Percentiles rank a stretch among this genome's conserved stretches.
phyloP scores from a whole-genome alignment of 2,797 vertebrate genomes.

The Notolabrus celidotus region DNA sequence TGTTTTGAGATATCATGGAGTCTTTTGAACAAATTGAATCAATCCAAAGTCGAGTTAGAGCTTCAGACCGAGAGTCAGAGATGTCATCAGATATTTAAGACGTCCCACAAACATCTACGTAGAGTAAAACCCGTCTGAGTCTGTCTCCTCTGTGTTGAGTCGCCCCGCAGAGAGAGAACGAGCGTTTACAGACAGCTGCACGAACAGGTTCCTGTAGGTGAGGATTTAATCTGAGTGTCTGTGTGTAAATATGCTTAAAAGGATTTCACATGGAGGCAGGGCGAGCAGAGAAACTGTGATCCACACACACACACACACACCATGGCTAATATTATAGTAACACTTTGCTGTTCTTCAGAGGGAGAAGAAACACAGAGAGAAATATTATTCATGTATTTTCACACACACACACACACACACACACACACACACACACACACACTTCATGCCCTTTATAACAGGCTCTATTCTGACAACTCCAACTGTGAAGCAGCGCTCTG shows the following conservation, averaged over 20 bases:
- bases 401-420: conserved; percentile 1
- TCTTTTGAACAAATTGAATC: too few species aligned
- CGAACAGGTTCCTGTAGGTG: conserved; percentile 46
- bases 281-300: conserved; percentile 5
- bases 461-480: conserved; percentile 23
- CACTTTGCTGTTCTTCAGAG: conserved; percentile 16
- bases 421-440: conserved; percentile 13
- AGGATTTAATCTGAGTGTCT: conserved; percentile 41
- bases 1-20: too few species aligned
- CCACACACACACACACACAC: neutral
- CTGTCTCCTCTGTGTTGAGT: neutral
- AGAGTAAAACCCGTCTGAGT: neutral
- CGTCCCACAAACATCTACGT: too few species aligned
- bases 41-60: too few species aligned
- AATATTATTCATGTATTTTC: conserved; percentile 42
- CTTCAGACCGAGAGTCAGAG: too few species aligned
- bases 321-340: conserved; percentile 19
- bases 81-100: too few species aligned
- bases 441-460: conserved; percentile 48
- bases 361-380: conserved; percentile 17
- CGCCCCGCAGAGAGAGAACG: neutral
- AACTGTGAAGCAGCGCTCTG: conserved; percentile 12
- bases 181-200: conserved; percentile 20
- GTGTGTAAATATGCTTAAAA: conserved; percentile 44
- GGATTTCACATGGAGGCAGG: conserved; percentile 47